These are phyloP conservation scores for Gallinago nigripennis DNA, from an alignment of 2,797 vertebrate genomes.

Conservation along the genomic window DNA sequence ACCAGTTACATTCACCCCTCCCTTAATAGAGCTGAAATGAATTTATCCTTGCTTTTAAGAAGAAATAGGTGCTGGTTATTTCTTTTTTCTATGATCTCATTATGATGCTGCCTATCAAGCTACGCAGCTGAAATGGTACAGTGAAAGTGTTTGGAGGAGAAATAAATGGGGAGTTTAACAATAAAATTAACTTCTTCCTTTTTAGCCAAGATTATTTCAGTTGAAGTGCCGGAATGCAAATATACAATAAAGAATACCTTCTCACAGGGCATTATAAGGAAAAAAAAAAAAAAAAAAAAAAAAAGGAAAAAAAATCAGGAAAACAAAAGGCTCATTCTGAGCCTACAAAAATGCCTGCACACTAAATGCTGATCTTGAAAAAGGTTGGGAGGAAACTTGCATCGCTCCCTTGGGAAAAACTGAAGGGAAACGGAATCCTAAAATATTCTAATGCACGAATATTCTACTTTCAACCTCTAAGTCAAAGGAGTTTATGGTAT, in stretches of 20 bases:
- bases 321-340: not conserved
- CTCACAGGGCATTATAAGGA: not conserved
- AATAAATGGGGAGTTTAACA: conserved; percentile 13
- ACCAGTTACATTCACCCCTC: conserved; percentile 36
- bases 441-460: not conserved
- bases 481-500: not conserved
- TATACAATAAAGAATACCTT: not conserved
- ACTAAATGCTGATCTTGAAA: conserved; percentile 1
- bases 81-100: conserved; percentile 58
- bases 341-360: not conserved
- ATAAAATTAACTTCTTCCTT: conserved; percentile 30
- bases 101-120: conserved; percentile 54
- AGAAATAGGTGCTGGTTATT: conserved; percentile 53
- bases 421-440: not conserved
- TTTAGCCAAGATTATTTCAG: not conserved
- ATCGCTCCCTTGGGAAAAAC: not conserved
- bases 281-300: not conserved
- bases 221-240: not conserved
- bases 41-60: conserved; percentile 53
- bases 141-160: not conserved
- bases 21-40: conserved; percentile 60
- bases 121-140: not conserved
- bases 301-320: fast-evolving
- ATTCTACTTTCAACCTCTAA: not conserved
- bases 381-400: conserved; percentile 11